phyloP scores from a whole-genome alignment of 2,797 vertebrate genomes.

The Phyllotis vaccarum region DNA sequence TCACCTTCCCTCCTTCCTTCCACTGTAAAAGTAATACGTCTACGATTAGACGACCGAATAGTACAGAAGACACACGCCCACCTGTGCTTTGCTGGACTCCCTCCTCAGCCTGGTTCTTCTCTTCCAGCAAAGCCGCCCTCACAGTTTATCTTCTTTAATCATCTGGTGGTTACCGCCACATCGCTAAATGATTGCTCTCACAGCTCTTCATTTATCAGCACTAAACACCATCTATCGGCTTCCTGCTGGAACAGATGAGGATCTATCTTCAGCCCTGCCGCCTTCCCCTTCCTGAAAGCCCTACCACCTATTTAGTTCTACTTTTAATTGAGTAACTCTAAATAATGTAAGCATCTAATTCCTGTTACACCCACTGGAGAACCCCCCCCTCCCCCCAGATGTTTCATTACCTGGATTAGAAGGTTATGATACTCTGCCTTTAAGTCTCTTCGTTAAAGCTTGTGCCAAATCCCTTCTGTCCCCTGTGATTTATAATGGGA shows the following conservation, averaged over 20 bases:
- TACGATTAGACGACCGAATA: neutral
- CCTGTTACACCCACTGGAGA: neutral
- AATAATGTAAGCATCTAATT: neutral
- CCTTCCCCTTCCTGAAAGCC: neutral
- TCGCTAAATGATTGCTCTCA: neutral
- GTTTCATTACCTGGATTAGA: constrained; percentile 39
- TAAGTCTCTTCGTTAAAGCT: neutral
- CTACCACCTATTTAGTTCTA: neutral
- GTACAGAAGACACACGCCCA: neutral
- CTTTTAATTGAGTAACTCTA: neutral
- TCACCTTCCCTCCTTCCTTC: too few relatives aligned
- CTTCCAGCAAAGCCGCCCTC: neutral
- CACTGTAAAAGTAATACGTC: neutral
- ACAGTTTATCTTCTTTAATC: neutral
- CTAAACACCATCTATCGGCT: neutral
- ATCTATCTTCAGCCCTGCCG: neutral
- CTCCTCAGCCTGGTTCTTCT: neutral
- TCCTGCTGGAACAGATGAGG: neutral
- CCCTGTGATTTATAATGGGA: neutral
- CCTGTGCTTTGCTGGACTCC: neutral
- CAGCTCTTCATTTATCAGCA: neutral
- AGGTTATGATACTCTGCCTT: neutral
- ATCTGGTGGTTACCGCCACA: neutral
- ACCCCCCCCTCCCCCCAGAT: neutral
- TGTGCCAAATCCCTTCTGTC: neutral